Conservation (phyloP, 2,888 invertebrate genomes). For the Seira ritae region DNA sequence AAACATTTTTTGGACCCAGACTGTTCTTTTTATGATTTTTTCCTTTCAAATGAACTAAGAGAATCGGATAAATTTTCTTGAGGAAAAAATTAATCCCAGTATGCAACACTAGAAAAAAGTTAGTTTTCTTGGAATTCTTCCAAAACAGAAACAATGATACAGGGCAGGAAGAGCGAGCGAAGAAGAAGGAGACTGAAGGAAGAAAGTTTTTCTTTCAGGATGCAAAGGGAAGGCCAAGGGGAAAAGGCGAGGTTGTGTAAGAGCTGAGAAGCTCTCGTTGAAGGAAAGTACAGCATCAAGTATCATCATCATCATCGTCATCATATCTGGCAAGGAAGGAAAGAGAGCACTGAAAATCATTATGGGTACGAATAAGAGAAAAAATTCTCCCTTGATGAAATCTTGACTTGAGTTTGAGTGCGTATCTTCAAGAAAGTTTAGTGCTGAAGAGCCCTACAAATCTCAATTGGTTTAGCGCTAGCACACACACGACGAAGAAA, state of each 20-base stretch:
- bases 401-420: background rate
- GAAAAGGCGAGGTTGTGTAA: background rate
- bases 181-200: background rate
- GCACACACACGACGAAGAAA: background rate
- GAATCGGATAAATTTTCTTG: constrained; percentile 6
- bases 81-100: constrained; percentile 52
- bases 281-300: background rate
- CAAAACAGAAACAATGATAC: constrained; percentile 45
- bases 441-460: background rate
- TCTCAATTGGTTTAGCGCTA: background rate
- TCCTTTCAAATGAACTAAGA: background rate
- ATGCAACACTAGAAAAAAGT: constrained; percentile 33
- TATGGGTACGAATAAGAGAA: background rate
- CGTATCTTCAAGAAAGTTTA: background rate
- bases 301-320: no score
- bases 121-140: constrained; percentile 39
- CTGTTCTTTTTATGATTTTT: background rate
- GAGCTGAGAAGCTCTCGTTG: background rate
- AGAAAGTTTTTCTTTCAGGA: constrained; percentile 45
- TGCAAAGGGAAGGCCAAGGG: background rate
- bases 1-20: background rate
- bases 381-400: background rate
- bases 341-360: background rate
- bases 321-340: no score
- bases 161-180: constrained; percentile 14